Evolutionary conservation across 2,797 vertebrate genomes (phyloP).

Genomic region (Takifugu rubripes): DNA sequence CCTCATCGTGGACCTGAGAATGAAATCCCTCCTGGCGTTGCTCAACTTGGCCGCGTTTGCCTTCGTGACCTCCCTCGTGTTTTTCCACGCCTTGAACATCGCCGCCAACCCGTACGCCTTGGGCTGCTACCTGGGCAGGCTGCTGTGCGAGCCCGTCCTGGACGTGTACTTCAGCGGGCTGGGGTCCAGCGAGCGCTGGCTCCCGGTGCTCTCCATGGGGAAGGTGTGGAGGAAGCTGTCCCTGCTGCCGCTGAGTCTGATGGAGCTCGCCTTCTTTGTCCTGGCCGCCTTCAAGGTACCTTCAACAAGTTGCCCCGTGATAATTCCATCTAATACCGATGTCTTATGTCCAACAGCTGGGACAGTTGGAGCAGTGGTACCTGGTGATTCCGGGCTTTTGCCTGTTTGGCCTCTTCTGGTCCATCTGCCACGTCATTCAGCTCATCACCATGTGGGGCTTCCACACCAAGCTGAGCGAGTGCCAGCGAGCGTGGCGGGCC

Average conservation of each 20-base stretch:
- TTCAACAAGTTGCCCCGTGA: not conserved
- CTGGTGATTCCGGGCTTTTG: conserved; percentile 97
- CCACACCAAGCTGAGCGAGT: conserved; percentile 92
- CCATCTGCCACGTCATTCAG: conserved; percentile 91
- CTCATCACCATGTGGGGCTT: conserved; percentile 97
- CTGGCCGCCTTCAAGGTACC: conserved; percentile 69
- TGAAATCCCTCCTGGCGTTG: conserved; percentile 92
- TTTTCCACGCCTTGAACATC: conserved; percentile 85
- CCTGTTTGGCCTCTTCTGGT: conserved; percentile 94
- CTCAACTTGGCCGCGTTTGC: conserved; percentile 87
- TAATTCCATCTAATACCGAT: conserved; percentile 5
- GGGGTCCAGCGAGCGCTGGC: conserved; percentile 91
- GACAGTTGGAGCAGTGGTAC: conserved; percentile 89
- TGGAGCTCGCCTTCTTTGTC: conserved; percentile 75
- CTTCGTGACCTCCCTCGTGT: conserved; percentile 80
- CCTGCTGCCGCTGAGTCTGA: conserved; percentile 81
- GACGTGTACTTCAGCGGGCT: conserved; percentile 94
- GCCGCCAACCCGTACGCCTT: conserved; percentile 88
- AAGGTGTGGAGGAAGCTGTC: conserved; percentile 87
- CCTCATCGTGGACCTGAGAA: conserved; percentile 90
- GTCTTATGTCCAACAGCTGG: conserved; percentile 58
- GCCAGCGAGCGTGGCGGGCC: conserved; percentile 85
- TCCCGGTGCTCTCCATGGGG: conserved; percentile 86
- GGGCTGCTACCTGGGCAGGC: conserved; percentile 89
- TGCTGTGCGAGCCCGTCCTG: conserved; percentile 89